Conservation (phyloP, 2,113 vertebrate genomes). For the Morphnarchus princeps region DNA sequence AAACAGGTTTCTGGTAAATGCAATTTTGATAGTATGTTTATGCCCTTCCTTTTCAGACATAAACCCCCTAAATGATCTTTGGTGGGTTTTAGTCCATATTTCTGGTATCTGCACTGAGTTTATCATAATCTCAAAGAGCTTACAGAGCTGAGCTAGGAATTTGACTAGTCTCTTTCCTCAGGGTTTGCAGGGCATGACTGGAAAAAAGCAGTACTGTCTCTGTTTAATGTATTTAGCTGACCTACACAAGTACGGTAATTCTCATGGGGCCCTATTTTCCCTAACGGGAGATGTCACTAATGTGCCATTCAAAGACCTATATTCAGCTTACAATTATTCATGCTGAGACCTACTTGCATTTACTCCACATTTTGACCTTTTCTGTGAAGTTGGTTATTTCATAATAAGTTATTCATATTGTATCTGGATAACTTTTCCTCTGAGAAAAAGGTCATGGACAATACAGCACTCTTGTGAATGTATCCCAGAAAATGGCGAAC, state of each 20-base stretch:
- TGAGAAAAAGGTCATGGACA: neutral
- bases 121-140: neutral
- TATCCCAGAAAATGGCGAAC: neutral
- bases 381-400: slow-evolving; percentile 8
- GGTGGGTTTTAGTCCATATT: neutral
- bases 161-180: neutral
- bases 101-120: neutral
- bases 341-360: neutral
- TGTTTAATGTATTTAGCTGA: neutral
- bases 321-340: neutral
- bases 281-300: neutral
- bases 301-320: neutral
- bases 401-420: slow-evolving; percentile 13
- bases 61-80: neutral
- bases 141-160: neutral
- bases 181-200: neutral
- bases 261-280: neutral
- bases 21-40: neutral
- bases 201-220: neutral
- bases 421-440: neutral
- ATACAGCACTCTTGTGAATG: neutral
- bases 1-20: neutral
- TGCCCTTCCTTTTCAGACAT: neutral
- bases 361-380: slow-evolving; percentile 25
- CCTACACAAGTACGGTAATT: neutral